Percentiles rank a stretch among this genome's conserved stretches.
Evolutionary conservation across 2,888 invertebrate species (phyloP).

Genomic region (Helobdella robusta): DNA sequence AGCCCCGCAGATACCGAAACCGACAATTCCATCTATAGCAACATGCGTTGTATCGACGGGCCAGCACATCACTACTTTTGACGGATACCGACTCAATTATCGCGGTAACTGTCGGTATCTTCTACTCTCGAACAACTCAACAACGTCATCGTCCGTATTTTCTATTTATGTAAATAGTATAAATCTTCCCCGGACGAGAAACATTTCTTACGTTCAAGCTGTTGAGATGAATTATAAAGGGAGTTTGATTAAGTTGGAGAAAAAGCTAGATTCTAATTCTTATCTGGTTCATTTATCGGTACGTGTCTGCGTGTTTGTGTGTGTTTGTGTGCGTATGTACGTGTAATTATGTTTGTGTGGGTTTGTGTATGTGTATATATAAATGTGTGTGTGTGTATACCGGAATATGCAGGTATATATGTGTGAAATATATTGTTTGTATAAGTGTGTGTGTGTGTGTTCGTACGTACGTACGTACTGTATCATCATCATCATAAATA

Average conservation of each 20-base stretch:
- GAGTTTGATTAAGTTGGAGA: background rate
- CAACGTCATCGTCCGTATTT: background rate
- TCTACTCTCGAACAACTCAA: background rate
- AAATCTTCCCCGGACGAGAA: background rate
- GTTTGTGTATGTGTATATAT: no score
- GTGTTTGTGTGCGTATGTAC: no score
- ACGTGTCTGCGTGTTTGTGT: background rate
- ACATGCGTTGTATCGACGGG: background rate
- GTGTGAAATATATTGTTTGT: no score
- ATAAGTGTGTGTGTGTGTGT: no score
- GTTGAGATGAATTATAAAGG: background rate
- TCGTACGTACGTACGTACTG: no score
- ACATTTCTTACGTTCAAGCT: conserved; percentile 11
- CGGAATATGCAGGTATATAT: no score
- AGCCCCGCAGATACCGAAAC: no score
- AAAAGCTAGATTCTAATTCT: background rate
- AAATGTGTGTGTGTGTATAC: no score
- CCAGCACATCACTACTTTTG: conserved; percentile 4
- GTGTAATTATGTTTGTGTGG: no score
- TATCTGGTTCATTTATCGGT: conserved; percentile 3
- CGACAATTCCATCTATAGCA: background rate
- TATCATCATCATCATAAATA: no score
- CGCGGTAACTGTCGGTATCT: background rate
- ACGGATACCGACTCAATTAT: background rate
- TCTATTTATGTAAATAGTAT: background rate